Base-by-base conservation (phyloP, 2,888 invertebrate genomes). In the Agriopis aurantiaria region DNA sequence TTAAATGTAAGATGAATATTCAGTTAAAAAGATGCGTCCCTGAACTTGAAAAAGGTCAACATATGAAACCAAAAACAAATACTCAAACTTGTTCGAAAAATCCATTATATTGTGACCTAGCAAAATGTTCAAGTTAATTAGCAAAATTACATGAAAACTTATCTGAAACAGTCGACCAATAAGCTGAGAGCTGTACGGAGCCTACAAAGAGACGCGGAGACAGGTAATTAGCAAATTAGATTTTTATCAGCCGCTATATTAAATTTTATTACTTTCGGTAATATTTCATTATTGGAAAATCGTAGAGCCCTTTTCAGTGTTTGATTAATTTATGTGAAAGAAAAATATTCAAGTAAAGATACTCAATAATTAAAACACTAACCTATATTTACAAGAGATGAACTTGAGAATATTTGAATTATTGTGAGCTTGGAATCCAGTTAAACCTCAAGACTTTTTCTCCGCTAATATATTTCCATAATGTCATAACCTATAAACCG, bases 221-320 rank as follows among this genome's bases (percentile, higher is more conserved):
- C 70, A 60, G 49, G 78, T 82, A 83, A 86, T 86, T 87, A 85
- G 75, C 80, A 84, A 87, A 87, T 87, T 83, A 79, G 83, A 81
- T 84, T 85, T 86, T 87, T 85, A 85, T 85, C 85, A 80, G 57
- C 43, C 63, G 61, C 73, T 65, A 75, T 79, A 79, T 79, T 81
- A 77, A 65, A 73, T 75, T 77, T 80, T 72, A 78, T 79, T 78
- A 76, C 79, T 78, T 75, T 33, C 1, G 33, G 52, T 74, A 71
- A 74, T 80, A 74, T 77, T 71, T 75, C 64, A 71, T 65, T 72
- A 67, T 68, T 53, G 52, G 49, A 53, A 48, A 58, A 14, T 58
- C 17, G 49, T 4, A 41, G 51, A 12, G 53, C 12, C 46, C 12
- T 60, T 61, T 48, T 66, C n/a, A 55, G 40, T 14, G 10, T 53